A percentile compares a stretch with the other conserved stretches of the same genome.
These are phyloP conservation scores for Aphidius gifuensis DNA, from an alignment of 1,140 invertebrate genomes.

Conservation along the genomic window DNA sequence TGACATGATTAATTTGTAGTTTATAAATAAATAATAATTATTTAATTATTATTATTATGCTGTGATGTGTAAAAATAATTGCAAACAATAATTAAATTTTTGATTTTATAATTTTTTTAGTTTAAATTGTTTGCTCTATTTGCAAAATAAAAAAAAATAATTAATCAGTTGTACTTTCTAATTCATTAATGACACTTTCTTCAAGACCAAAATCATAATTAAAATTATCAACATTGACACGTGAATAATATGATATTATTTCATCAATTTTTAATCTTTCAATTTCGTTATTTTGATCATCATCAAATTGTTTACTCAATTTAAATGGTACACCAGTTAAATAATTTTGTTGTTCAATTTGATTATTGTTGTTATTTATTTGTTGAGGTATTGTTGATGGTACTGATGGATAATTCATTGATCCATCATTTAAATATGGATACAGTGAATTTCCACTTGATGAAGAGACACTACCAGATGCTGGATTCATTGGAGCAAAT, in stretches of 20 bases:
- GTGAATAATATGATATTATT: slow-evolving; percentile 44
- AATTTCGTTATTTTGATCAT: slow-evolving; percentile 37
- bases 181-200: slow-evolving; percentile 46
- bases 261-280: slow-evolving; percentile 43
- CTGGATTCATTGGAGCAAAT: slow-evolving; percentile 16
- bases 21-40: too few relatives aligned
- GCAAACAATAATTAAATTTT: too few relatives aligned
- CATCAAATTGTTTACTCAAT: slow-evolving; percentile 38
- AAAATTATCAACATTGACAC: slow-evolving; percentile 36
- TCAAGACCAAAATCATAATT: slow-evolving; percentile 48
- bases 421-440: slow-evolving; percentile 32
- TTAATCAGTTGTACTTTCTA: slow-evolving; percentile 35
- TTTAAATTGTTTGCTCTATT: too few relatives aligned
- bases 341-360: slow-evolving; percentile 38
- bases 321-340: slow-evolving; percentile 49
- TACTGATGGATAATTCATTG: slow-evolving; percentile 22
- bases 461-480: slow-evolving; percentile 16
- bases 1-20: too few relatives aligned
- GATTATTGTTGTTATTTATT: background rate
- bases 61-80: too few relatives aligned
- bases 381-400: slow-evolving; percentile 20
- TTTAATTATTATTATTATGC: too few relatives aligned
- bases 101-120: too few relatives aligned
- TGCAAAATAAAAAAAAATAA: too few relatives aligned
- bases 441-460: slow-evolving; percentile 30